Evolutionary conservation across 2,888 invertebrate genomes (phyloP).

Genomic region (Xestobium rufovillosum): DNA sequence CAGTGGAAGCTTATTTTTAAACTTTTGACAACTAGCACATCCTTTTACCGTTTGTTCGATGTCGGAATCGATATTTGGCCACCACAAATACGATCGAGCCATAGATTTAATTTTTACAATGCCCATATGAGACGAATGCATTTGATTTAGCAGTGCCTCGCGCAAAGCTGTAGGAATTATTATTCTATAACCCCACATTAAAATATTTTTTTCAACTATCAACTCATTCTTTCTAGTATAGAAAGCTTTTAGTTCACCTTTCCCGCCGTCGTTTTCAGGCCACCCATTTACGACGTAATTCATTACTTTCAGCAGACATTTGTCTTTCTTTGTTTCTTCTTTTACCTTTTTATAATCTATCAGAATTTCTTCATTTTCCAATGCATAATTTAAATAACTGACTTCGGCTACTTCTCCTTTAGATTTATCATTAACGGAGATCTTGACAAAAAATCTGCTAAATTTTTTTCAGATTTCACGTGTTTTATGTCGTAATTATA

Average conservation of each 20-base stretch:
- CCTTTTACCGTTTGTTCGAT: slow-evolving; percentile 24
- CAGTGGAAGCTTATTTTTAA: slow-evolving; percentile 17
- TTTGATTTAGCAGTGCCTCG: slow-evolving; percentile 20
- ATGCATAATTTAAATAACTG: slow-evolving; percentile 1
- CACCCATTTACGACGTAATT: slow-evolving; percentile 2
- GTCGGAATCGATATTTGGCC: slow-evolving; percentile 24
- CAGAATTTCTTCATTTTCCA: background rate
- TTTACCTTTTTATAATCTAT: slow-evolving; percentile 2
- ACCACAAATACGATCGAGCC: slow-evolving; percentile 26
- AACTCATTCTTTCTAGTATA: slow-evolving; percentile 16
- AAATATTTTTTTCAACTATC: slow-evolving; percentile 14
- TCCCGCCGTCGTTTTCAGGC: slow-evolving; percentile 5
- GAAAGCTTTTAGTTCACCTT: slow-evolving; percentile 9
- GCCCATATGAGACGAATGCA: slow-evolving; percentile 26
- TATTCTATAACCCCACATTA: slow-evolving; percentile 26
- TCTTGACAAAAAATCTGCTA: background rate
- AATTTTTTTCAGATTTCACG: background rate
- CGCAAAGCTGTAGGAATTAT: slow-evolving; percentile 24
- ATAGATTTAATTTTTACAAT: slow-evolving; percentile 26
- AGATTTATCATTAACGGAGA: slow-evolving; percentile 2
- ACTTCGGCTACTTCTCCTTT: background rate
- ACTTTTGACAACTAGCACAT: slow-evolving; percentile 21
- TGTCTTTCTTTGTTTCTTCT: background rate
- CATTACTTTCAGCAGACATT: background rate
- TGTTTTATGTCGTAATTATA: background rate